Conservation (phyloP, 1,140 invertebrate genomes). For the Brachionus paranguensis region DNA sequence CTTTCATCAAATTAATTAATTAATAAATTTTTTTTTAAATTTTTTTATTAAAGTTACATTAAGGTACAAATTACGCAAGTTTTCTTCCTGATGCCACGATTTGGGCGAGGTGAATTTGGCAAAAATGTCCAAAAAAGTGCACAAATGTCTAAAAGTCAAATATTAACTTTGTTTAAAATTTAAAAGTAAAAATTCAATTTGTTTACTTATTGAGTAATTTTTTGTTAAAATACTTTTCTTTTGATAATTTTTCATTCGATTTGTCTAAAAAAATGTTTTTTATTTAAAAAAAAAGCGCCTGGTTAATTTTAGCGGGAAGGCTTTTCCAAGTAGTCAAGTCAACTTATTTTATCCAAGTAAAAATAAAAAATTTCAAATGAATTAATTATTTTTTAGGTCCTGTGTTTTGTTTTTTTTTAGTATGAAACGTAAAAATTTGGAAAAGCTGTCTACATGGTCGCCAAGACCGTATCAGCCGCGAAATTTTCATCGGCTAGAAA, state of each 20-base stretch:
- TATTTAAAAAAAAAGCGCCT: neutral
- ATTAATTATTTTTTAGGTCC: neutral
- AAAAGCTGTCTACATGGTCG: neutral
- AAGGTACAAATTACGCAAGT: conserved; percentile 68
- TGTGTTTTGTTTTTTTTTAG: neutral
- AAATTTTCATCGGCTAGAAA: neutral
- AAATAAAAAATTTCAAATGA: neutral
- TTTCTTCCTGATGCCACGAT: conserved; percentile 67
- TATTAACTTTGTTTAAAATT: neutral
- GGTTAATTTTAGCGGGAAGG: neutral
- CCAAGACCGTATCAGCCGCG: neutral
- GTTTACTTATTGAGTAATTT: conserved; percentile 17
- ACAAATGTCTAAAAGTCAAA: conserved; percentile 57
- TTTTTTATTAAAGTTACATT: conserved; percentile 47
- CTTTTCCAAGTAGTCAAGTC: neutral
- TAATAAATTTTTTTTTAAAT: neutral
- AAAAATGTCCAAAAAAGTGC: conserved; percentile 69
- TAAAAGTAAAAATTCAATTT: neutral
- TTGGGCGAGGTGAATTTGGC: conserved; percentile 72
- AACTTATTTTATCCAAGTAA: neutral
- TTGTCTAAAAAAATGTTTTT: neutral
- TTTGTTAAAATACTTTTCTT: conserved; percentile 36
- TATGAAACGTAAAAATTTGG: conserved; percentile 2
- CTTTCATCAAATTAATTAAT: conserved; percentile 53
- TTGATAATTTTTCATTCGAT: neutral